Conservation (phyloP, 2,888 invertebrate species). For the Aleiodes testaceus region DNA sequence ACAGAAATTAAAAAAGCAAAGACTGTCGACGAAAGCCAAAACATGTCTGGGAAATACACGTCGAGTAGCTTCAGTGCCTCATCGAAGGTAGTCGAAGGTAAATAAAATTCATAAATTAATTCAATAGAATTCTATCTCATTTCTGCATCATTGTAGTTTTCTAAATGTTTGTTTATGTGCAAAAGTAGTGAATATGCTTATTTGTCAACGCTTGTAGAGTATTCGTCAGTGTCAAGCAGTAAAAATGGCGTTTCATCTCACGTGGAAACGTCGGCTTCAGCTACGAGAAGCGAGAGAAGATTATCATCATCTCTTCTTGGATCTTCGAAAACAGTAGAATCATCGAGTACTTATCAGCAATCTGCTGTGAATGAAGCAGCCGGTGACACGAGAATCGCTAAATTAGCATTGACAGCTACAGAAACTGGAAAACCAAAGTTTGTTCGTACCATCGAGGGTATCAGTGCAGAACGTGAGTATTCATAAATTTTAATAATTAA, state of each 20-base stretch:
- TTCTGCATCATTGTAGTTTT: constrained; percentile 2
- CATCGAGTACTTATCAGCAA: constrained; percentile 58
- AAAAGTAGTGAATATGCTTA: constrained; percentile 1
- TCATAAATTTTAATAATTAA: not conserved
- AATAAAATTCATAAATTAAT: constrained; percentile 45
- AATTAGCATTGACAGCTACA: constrained; percentile 59
- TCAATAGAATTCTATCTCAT: not conserved
- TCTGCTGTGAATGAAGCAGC: constrained; percentile 53
- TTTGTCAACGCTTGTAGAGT: constrained; percentile 60
- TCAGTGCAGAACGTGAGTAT: constrained; percentile 86
- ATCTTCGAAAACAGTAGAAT: constrained; percentile 59
- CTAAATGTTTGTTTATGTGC: constrained; percentile 7
- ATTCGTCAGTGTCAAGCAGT: constrained; percentile 70
- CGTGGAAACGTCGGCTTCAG: constrained; percentile 62
- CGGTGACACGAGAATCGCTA: constrained; percentile 53
- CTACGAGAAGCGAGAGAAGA: constrained; percentile 54
- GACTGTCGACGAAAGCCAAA: constrained; percentile 60
- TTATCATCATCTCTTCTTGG: constrained; percentile 57
- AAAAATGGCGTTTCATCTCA: constrained; percentile 67
- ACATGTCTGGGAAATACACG: constrained; percentile 72
- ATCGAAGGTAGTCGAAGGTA: constrained; percentile 79
- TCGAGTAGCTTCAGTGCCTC: constrained; percentile 78
- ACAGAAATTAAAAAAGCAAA: constrained; percentile 59
- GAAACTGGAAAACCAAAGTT: constrained; percentile 81
- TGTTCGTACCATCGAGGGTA: constrained; percentile 83